A percentile compares a stretch with the other conserved stretches of the same genome.
Conservation (phyloP, 1,140 invertebrate species). For the Yoshiicerus persimilis region DNA sequence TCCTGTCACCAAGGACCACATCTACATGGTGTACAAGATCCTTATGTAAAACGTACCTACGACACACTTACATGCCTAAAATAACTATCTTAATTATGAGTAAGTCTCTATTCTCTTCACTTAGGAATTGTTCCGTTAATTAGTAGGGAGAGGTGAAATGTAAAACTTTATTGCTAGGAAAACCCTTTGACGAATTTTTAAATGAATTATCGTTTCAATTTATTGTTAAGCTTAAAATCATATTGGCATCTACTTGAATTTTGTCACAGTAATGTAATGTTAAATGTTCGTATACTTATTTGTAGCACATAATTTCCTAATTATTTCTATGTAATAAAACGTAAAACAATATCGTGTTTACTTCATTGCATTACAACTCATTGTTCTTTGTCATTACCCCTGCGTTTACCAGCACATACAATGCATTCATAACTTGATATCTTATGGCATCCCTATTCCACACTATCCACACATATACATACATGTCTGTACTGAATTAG, state of each 20-base stretch:
- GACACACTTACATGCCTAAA: background rate
- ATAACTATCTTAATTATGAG: background rate
- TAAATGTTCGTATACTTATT: background rate
- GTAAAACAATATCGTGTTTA: background rate
- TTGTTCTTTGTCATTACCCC: background rate
- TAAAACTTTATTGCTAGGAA: too few relatives aligned
- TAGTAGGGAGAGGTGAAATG: too few relatives aligned
- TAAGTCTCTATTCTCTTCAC: background rate
- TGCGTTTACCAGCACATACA: too few relatives aligned
- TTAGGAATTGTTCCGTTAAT: background rate
- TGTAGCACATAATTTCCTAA: background rate
- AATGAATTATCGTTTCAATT: background rate
- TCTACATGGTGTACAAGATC: constrained; percentile 78
- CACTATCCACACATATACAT: too few relatives aligned
- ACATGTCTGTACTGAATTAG: too few relatives aligned
- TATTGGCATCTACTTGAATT: background rate
- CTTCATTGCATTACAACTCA: too few relatives aligned
- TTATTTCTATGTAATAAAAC: background rate
- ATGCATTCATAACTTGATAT: too few relatives aligned
- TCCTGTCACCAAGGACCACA: constrained; percentile 62
- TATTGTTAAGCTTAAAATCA: background rate
- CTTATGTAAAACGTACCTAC: background rate
- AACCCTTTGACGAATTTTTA: background rate
- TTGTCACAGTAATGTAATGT: background rate
- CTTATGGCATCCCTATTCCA: too few relatives aligned